phyloP scores from a whole-genome alignment of 2,888 invertebrate genomes.

The Habroteleia sp. region DNA sequence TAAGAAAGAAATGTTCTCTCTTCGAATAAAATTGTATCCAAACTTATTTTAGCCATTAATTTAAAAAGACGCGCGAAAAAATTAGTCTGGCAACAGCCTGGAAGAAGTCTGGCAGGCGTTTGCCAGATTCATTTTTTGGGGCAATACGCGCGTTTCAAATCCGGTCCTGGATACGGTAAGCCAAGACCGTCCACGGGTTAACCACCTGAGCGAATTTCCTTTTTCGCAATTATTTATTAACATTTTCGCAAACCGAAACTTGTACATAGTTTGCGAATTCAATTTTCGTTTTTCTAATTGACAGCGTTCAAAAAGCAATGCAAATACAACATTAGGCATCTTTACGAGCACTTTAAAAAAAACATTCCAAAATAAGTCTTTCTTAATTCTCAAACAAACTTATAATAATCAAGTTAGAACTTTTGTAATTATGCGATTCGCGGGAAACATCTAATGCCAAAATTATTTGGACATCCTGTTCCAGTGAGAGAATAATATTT shows the following conservation, averaged over 20 bases:
- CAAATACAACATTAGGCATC: no score
- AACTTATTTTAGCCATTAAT: no score
- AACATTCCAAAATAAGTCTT: constrained; percentile 17
- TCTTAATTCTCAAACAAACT: constrained; percentile 1
- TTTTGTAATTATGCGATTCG: constrained; percentile 68
- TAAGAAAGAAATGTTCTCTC: no score
- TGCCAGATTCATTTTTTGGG: no score
- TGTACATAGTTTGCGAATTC: constrained; percentile 9
- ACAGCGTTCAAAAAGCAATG: no score
- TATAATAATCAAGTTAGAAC: no score
- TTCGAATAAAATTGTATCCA: no score
- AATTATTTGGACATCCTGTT: constrained; percentile 29
- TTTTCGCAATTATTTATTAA: constrained; percentile 33
- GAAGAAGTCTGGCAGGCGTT: no score
- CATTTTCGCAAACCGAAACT: constrained; percentile 26
- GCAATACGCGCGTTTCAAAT: constrained; percentile 17
- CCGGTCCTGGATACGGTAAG: constrained; percentile 37
- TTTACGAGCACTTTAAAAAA: no score
- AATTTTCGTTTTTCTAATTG: no score
- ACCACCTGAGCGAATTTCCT: constrained; percentile 31
- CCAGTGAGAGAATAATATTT: constrained; percentile 8
- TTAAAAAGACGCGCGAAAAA: no score
- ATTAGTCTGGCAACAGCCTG: no score
- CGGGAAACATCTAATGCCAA: constrained; percentile 35
- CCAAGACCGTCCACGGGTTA: constrained; percentile 30